Evolutionary conservation across 2,113 vertebrate genomes (phyloP).

Genomic region (Carassius carassius): DNA sequence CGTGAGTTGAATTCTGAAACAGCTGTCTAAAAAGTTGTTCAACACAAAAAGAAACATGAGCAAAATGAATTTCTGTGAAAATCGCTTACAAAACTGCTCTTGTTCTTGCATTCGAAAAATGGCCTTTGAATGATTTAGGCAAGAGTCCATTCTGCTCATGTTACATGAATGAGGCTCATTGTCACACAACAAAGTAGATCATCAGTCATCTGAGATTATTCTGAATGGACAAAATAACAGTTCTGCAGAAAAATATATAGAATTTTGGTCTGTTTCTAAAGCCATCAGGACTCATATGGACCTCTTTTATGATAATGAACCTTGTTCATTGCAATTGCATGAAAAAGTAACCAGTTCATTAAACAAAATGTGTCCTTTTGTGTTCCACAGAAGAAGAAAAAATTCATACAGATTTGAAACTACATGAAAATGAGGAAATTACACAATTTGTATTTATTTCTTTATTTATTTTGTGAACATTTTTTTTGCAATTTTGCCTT

Average conservation of each 20-base stretch:
- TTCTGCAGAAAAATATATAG: neutral
- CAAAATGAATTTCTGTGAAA: neutral
- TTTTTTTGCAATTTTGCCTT: neutral
- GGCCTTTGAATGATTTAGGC: too few species aligned
- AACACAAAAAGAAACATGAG: constrained; percentile 10
- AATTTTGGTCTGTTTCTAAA: too few species aligned
- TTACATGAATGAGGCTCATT: neutral
- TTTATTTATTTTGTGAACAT: too few species aligned
- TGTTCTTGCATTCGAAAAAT: neutral
- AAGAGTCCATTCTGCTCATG: too few species aligned
- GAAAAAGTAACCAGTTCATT: neutral
- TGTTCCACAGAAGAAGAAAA: neutral
- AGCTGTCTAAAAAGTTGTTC: constrained; percentile 27
- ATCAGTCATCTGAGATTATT: neutral
- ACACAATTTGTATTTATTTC: too few species aligned
- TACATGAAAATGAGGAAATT: neutral
- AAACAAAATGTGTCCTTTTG: neutral
- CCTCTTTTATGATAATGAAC: neutral
- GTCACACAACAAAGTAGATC: neutral
- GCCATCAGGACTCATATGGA: neutral
- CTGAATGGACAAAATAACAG: neutral
- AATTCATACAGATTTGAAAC: neutral
- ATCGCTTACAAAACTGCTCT: neutral
- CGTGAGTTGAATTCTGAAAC: constrained; percentile 35
- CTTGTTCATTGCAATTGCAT: neutral